Evolutionary conservation across 2,113 vertebrate species (phyloP), one percentile per base, ranked within the genome.

Genomic region (Emydura subglobosa): DNA sequence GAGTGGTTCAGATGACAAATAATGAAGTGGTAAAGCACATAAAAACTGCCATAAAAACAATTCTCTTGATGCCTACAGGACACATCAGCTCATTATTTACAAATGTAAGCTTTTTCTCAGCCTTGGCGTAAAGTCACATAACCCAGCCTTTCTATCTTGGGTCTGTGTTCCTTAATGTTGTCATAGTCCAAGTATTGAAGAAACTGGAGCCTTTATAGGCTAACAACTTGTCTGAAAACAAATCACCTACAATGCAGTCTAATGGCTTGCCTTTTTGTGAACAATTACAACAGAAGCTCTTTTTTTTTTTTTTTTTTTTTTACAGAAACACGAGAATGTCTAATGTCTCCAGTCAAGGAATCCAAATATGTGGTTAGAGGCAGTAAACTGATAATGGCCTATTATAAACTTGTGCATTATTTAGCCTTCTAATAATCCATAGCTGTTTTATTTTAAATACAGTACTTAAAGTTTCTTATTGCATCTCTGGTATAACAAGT

Each of bases 171-270:
- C 97, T 97, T 94, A 92, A 95, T 94, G 76, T 96, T 98, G 97
- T 92, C 98, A 98, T 95, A 97, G 95, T 98, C 94, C 95, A 98
- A 98, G 91, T 97, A 98, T 98, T 98, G 97, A 97, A 98, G 97
- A 97, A 98, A 89, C 96, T 98, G 83, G 51, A 95, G 9, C 68
- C 4, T 90, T 88, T 83, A 79, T 7, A 85, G 53, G 13, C 47
- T 88, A 79, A 85, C 14, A 4, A 57, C 19, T 94, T 87, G 10
- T 50, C 89, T 5, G 49, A 89, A 25, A 10, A 82, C 88, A 89
- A 14, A 86, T 92, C 93, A 91, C 72, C 82, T 55, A 84, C 11
- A 84, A 25, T 78, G 31, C 49, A 1, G 0, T 51, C 27, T 76
- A 79, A 93, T 79, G 2, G 47, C 42, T 39, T 51, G 53, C 65